phyloP scores from a whole-genome alignment of 2,797 vertebrate species.

The Masticophis lateralis region DNA sequence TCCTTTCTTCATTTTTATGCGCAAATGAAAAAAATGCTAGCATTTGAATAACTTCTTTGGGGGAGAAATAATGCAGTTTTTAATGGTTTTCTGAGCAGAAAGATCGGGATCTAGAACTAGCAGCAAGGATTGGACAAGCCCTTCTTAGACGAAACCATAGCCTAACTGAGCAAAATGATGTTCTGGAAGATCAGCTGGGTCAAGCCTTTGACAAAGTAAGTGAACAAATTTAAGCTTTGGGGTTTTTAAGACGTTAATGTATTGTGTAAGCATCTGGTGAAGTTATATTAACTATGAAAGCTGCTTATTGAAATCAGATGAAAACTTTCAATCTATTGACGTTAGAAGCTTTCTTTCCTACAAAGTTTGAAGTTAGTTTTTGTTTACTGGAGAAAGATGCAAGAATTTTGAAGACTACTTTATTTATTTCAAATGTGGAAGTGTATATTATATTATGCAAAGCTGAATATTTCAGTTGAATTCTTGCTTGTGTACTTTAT shows the following conservation, averaged over 20 bases:
- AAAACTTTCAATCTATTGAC: not conserved
- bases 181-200: constrained; percentile 90
- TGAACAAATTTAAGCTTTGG: not conserved
- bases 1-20: not conserved
- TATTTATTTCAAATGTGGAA: not conserved
- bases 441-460: not conserved
- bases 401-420: not conserved
- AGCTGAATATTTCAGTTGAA: not conserved
- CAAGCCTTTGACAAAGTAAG: constrained; percentile 89
- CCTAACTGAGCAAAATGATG: constrained; percentile 89
- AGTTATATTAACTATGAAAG: not conserved
- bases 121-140: constrained; percentile 94
- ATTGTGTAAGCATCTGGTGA: not conserved
- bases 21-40: not conserved
- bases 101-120: constrained; percentile 93
- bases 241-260: not conserved
- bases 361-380: not conserved
- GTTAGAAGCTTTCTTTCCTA: not conserved
- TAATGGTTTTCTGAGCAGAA: constrained; percentile 76
- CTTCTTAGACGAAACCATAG: constrained; percentile 91
- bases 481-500: not conserved
- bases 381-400: not conserved
- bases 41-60: not conserved
- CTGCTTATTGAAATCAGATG: not conserved
- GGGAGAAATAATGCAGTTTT: constrained; percentile 1